These are phyloP conservation scores for Teleiodes luculella DNA, from an alignment of 2,888 invertebrate genomes.

Conservation along the genomic window DNA sequence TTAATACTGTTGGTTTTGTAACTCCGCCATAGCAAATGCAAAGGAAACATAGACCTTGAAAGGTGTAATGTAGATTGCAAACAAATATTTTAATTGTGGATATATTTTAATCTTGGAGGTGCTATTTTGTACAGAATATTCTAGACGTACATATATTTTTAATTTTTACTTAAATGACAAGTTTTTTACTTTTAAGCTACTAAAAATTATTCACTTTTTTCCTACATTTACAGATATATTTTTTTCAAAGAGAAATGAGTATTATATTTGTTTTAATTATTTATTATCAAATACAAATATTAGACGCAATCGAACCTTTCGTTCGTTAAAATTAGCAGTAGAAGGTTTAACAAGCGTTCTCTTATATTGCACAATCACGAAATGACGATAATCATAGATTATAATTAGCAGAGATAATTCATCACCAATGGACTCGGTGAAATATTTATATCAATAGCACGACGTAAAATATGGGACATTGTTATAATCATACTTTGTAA, in stretches of 20 bases:
- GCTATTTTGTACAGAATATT: not conserved
- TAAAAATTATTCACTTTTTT: too few relatives aligned
- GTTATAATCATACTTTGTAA: too few relatives aligned
- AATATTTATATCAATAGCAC: not conserved
- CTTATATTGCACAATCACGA: not conserved
- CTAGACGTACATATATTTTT: too few relatives aligned
- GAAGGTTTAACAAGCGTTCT: too few relatives aligned
- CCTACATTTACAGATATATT: too few relatives aligned
- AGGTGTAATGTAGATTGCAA: constrained; percentile 4
- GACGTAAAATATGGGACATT: too few relatives aligned
- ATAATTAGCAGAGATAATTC: not conserved
- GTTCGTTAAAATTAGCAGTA: not conserved
- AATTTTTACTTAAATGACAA: too few relatives aligned
- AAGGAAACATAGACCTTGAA: constrained; percentile 9
- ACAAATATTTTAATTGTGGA: not conserved
- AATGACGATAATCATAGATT: not conserved
- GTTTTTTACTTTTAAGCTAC: too few relatives aligned
- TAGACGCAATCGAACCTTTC: not conserved
- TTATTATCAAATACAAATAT: not conserved
- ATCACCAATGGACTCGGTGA: not conserved
- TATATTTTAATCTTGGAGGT: too few relatives aligned
- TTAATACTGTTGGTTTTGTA: constrained; percentile 18
- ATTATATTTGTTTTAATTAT: too few relatives aligned
- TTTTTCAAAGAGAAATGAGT: too few relatives aligned
- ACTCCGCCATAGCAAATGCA: constrained; percentile 3